Base-by-base conservation (phyloP, 2,888 invertebrate species). In the Drosophila anceps region DNA sequence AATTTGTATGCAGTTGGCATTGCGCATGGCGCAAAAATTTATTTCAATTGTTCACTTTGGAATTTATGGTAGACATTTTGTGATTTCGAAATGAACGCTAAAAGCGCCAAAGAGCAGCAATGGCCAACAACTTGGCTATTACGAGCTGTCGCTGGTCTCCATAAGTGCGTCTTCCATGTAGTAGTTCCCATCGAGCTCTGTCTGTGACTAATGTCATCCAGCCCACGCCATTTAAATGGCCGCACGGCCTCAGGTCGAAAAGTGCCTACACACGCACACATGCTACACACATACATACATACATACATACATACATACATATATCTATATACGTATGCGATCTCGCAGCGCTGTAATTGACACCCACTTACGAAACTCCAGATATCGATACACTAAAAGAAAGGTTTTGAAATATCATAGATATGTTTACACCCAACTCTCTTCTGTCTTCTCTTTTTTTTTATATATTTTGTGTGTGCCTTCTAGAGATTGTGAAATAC, bases 1-100 rank as follows among this genome's bases (percentile, higher is more conserved):
- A 50, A 91, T 88, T 88, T 90, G 88, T 88, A 88, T 88, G 91
- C 88, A 91, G 73, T 82, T 87, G 84, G 79, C 84, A 75, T 81
- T 67, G 84, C 76, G 76, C 90, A 86, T 91, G 91, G 88, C 88
- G 88, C 88, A 91, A 88, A 88, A 91, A 88, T 88, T 91, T 88
- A 88, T 88, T 88, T 88, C 89, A 91, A 91, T 88, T 88, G 91
- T 91, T 90, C 88, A 80, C 88, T 87, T 88, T 84, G 91, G 91
- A 91, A 88, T 88, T 91, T 90, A 84, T 84, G 75, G 90, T 87
- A 90, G 90, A 84, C 89, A 90, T 90, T 90, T 83, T 84, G 90
- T 89, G 89, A 84, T 90, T 84, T 84, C 90, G 81, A 84, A 84
- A 90, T 86, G 78, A 90, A 74, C 77, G 72, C 81, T 71, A 67